These are phyloP conservation scores for Entomyzon cyanotis DNA, from an alignment of 2,113 vertebrate species.

Conservation along the genomic window DNA sequence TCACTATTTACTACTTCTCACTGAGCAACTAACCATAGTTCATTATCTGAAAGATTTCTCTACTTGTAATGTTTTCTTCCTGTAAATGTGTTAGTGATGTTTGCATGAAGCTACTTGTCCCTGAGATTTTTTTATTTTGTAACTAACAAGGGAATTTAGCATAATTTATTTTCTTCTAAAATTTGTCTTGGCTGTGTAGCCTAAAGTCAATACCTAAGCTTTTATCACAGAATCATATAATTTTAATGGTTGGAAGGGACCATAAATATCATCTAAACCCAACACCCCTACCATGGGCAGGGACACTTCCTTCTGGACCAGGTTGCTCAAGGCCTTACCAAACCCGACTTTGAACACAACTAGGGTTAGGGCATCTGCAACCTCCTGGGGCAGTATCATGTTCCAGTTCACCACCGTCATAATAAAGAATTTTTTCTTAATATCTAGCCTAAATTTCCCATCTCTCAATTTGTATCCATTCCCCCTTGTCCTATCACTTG, in stretches of 20 bases:
- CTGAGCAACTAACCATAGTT: neutral
- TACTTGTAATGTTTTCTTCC: neutral
- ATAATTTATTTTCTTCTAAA: neutral
- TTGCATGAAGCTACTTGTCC: neutral
- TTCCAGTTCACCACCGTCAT: neutral
- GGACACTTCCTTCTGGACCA: neutral
- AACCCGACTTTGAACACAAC: neutral
- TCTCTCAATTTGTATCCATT: neutral
- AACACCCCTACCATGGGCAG: no score
- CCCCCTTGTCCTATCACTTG: accelerated
- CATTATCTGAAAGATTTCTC: neutral
- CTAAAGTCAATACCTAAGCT: neutral
- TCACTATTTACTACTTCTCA: conserved; percentile 42
- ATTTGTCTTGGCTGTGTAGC: neutral
- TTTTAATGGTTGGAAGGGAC: neutral
- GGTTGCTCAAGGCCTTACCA: neutral
- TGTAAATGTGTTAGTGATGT: neutral
- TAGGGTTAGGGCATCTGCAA: neutral
- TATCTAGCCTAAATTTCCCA: neutral
- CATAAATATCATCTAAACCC: neutral
- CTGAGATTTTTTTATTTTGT: neutral
- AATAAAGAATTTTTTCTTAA: neutral
- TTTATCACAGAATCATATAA: neutral
- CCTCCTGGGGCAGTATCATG: neutral
- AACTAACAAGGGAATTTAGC: neutral